Evolutionary conservation across 2,113 vertebrate species (phyloP).

Genomic region (Tilapia sparmanii): DNA sequence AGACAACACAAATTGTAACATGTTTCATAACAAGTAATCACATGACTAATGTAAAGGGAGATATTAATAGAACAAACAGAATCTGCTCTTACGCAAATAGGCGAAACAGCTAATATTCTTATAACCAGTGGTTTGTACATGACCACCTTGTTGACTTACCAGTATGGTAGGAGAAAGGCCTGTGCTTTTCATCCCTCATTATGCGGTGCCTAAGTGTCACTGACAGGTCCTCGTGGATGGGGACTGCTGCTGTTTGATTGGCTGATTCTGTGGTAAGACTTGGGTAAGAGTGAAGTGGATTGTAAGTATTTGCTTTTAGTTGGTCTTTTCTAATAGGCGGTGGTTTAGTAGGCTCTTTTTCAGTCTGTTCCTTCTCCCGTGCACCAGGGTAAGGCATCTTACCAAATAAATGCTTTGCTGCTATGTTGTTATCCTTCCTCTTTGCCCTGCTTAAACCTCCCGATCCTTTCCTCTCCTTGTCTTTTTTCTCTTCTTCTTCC

Average conservation of each 20-base stretch:
- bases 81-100: not conserved
- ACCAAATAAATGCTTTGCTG: constrained; percentile 19
- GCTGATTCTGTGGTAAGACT: constrained; percentile 68
- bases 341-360: constrained; percentile 8
- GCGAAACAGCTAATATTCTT: not conserved
- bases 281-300: not conserved
- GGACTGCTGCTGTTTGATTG: constrained; percentile 51
- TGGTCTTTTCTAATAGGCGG: constrained; percentile 32
- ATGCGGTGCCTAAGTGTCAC: constrained; percentile 6
- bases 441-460: not conserved
- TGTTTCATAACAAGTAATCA: not conserved
- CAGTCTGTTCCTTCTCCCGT: constrained; percentile 66
- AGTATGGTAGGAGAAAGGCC: constrained; percentile 82
- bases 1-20: not conserved
- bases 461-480: constrained; percentile 17
- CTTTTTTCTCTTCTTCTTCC: not conserved
- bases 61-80: not conserved
- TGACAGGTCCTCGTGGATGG: constrained; percentile 49
- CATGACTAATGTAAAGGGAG: not conserved
- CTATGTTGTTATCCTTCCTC: not conserved
- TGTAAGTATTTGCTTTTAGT: constrained; percentile 19
- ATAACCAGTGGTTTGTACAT: not conserved
- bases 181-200: constrained; percentile 29
- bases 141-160: constrained; percentile 69
- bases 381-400: constrained; percentile 58